Evolutionary conservation across 2,888 invertebrate genomes (phyloP).

Genomic region (Leptopilina myrica): DNA sequence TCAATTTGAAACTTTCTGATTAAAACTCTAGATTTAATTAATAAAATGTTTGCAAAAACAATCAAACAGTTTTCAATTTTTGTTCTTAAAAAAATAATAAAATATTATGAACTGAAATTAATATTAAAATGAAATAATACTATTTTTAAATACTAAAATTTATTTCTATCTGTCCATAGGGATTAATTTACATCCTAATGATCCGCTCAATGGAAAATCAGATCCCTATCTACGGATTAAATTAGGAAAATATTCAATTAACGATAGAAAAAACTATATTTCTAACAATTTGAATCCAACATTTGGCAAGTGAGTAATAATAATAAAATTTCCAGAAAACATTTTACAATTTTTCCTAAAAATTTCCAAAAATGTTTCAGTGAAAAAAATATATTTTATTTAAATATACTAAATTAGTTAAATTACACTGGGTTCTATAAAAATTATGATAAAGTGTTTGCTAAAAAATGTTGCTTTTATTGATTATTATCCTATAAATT

Average conservation of each 20-base stretch:
- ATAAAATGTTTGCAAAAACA: no score
- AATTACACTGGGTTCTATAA: no score
- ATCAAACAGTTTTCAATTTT: no score
- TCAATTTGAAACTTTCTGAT: no score
- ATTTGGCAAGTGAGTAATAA: constrained; percentile 84
- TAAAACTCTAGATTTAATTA: no score
- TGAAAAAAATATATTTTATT: background rate
- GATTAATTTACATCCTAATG: constrained; percentile 84
- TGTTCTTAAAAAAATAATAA: no score
- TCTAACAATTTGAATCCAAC: constrained; percentile 88
- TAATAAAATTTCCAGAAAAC: background rate
- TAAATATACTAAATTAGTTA: background rate
- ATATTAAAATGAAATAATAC: background rate
- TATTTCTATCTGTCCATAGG: constrained; percentile 75
- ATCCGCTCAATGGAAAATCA: constrained; percentile 82
- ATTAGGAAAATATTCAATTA: constrained; percentile 82
- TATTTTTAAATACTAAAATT: background rate
- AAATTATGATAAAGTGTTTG: no score
- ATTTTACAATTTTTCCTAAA: background rate
- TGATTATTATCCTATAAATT: no score
- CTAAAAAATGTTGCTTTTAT: no score
- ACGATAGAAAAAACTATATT: constrained; percentile 84
- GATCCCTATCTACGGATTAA: constrained; percentile 87
- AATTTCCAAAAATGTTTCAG: no score
- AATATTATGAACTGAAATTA: no score